These are phyloP conservation scores for Denticeps clupeoides DNA, from an alignment of 2,797 vertebrate species.

Conservation along the genomic window DNA sequence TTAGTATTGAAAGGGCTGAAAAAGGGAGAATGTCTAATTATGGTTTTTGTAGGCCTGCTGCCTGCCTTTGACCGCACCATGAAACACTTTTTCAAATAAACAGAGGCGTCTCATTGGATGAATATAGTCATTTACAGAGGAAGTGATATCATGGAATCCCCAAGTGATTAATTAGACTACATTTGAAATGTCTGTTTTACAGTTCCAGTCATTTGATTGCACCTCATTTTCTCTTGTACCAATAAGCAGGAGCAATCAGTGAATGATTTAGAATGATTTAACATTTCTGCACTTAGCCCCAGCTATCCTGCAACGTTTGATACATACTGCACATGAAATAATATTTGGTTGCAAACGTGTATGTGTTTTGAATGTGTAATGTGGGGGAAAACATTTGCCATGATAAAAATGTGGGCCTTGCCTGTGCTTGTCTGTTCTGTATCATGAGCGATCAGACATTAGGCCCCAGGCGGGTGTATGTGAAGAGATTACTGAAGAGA, in stretches of 20 bases:
- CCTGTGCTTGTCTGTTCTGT: not conserved
- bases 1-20: not conserved
- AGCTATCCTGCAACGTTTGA: not conserved
- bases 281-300: not conserved
- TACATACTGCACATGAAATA: no score
- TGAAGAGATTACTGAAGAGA: not conserved
- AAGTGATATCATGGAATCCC: slow-evolving; percentile 4
- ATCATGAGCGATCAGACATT: not conserved
- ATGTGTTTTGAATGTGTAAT: no score
- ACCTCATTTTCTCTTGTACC: not conserved
- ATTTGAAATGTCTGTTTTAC: not conserved
- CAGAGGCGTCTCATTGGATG: slow-evolving; percentile 1
- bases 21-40: not conserved
- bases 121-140: not conserved
- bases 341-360: no score
- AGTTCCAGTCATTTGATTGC: not conserved
- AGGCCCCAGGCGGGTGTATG: not conserved
- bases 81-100: slow-evolving; percentile 13
- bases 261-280: not conserved
- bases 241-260: slow-evolving; percentile 3
- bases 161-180: not conserved
- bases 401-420: no score
- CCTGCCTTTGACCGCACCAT: not conserved
- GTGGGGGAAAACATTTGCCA: no score
- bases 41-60: not conserved